A percentile compares a stretch with the other conserved stretches of the same genome.
phyloP scores from a whole-genome alignment of 2,797 vertebrate species.

The Pteronotus mesoamericanus region DNA sequence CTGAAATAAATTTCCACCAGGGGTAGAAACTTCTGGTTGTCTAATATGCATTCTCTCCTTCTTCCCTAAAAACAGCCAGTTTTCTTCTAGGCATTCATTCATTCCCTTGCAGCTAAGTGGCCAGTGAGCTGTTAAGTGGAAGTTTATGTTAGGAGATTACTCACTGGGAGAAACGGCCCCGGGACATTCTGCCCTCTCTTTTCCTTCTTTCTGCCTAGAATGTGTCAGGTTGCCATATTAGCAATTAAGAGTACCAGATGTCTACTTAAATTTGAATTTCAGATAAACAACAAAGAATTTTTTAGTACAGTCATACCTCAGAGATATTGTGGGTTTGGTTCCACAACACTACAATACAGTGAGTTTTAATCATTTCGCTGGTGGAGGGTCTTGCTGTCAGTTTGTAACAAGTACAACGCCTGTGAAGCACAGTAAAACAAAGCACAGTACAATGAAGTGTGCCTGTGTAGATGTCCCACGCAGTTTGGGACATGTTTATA shows the following conservation, averaged over 20 bases:
- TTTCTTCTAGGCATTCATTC: background rate
- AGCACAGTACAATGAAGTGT: background rate
- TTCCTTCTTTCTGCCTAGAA: background rate
- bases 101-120: background rate
- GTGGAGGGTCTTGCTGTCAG: background rate
- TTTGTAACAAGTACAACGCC: background rate
- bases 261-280: conserved; percentile 20
- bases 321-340: background rate
- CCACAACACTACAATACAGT: background rate
- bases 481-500: background rate
- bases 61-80: background rate
- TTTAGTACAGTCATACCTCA: background rate
- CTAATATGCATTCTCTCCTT: background rate
- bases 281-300: background rate
- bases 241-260: background rate
- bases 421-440: background rate
- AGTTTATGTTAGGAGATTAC: background rate
- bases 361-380: background rate
- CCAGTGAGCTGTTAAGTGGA: background rate
- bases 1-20: background rate
- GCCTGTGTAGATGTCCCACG: background rate
- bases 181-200: background rate
- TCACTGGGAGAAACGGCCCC: background rate
- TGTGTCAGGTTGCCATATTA: background rate
- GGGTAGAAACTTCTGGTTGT: background rate